Evolutionary conservation across 2,113 vertebrate species (phyloP), one percentile per base, ranked within the genome.

Genomic region (Protobothrops mucrosquamatus): DNA sequence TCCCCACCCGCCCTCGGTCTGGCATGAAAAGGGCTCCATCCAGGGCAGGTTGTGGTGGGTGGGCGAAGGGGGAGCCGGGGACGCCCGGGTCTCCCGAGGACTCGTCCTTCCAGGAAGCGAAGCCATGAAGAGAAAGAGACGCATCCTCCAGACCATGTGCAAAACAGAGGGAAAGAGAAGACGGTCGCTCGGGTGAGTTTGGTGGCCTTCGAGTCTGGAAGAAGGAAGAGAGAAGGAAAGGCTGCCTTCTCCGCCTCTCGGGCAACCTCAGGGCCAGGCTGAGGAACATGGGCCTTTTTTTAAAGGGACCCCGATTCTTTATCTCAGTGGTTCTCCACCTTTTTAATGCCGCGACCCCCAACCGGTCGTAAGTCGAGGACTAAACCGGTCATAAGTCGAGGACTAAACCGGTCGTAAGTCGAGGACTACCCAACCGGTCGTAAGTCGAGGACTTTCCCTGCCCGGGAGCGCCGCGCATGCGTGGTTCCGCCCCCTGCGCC

Each of bases 91-190:
- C 55, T 89, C 14, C 14, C 24, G 91, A 89, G 20, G 94, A 86
- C 95, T 94, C 94, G 92, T 96, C 96, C 96, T 96, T 95, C 89
- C 55, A 94, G 89, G 89, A 29, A 56, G 94, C n/a, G 54, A 94
- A 96, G 95, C 6, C 57, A 92, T 69, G 96, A 94, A 6, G 87
- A 97, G 96, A 96, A 96, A 95, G 48, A 52, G 95, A 87, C 91
- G 87, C 90, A 89, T 96, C 96, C 96, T 96, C 96, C 95, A 43
- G 89, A 95, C 48, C 48, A 94, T 97, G 96, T 97, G 97, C 97
- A 97, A 97, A 97, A 97, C 96, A 92, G 94, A 96, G 95, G 95
- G 96, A 94, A 96, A 93, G 94, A 95, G 92, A 6, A 96, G 96
- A 95, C 48, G n/a, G 92, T 95, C 95, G 1, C 26, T 10, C 22